These are phyloP conservation scores for Drosophila fulvimacula DNA, from an alignment of 2,888 invertebrate species.

Conservation along the genomic window DNA sequence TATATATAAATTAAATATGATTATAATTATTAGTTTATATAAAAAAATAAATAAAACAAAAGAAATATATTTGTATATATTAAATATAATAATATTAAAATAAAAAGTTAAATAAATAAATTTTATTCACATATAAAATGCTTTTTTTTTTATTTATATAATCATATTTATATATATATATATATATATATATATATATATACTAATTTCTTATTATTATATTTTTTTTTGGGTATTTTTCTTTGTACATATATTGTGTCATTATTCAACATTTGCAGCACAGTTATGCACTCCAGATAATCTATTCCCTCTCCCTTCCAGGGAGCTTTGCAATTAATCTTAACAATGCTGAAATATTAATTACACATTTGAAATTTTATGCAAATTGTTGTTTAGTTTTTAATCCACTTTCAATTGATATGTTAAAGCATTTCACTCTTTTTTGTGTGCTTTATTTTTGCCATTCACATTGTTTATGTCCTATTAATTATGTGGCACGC, in stretches of 20 bases:
- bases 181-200: too few species aligned
- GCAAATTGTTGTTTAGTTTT: constrained; percentile 30
- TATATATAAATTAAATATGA: too few species aligned
- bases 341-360: constrained; percentile 10
- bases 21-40: too few species aligned
- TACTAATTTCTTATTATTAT: too few species aligned
- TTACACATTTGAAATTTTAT: constrained; percentile 23
- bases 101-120: too few species aligned
- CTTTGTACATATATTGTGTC: not conserved
- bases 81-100: too few species aligned
- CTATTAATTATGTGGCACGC: constrained; percentile 74
- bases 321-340: not conserved
- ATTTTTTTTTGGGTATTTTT: not conserved
- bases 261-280: not conserved
- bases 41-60: too few species aligned
- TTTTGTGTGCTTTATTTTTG: not conserved
- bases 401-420: constrained; percentile 55
- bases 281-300: not conserved
- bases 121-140: too few species aligned
- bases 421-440: constrained; percentile 18
- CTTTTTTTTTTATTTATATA: too few species aligned
- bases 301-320: not conserved
- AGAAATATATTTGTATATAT: too few species aligned
- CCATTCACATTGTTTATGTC: constrained; percentile 61
- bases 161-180: too few species aligned